Evolutionary conservation across 2,797 vertebrate genomes (phyloP).

Genomic region (Triplophysa bombifrons): DNA sequence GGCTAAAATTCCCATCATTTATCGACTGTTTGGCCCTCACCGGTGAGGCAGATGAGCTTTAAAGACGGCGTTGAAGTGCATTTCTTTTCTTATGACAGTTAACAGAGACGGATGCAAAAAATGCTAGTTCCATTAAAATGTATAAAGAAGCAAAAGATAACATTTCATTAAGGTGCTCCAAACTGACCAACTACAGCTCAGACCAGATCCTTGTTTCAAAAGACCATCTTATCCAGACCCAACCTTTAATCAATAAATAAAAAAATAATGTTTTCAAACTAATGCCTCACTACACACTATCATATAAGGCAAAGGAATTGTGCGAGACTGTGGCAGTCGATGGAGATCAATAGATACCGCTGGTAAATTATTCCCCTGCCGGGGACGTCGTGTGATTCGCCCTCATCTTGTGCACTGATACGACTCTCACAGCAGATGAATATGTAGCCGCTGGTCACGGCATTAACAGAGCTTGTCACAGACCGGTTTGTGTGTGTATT

Average conservation of each 20-base stretch:
- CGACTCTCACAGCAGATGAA: constrained; percentile 54
- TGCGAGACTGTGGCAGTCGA: constrained; percentile 32
- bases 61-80: constrained; percentile 35
- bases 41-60: constrained; percentile 51
- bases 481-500: constrained; percentile 46
- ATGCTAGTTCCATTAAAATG: too few relatives aligned
- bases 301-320: constrained; percentile 29
- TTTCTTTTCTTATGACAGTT: background rate
- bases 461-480: constrained; percentile 50
- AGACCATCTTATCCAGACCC: background rate
- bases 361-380: constrained; percentile 44
- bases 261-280: constrained; percentile 1
- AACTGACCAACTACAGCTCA: background rate
- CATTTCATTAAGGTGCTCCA: background rate
- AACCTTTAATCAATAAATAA: background rate
- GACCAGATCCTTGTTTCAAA: background rate
- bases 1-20: constrained; percentile 55
- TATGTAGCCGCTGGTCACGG: constrained; percentile 57
- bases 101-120: too few relatives aligned
- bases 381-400: constrained; percentile 18
- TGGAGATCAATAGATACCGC: constrained; percentile 52
- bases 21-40: constrained; percentile 57
- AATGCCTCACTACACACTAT: background rate
- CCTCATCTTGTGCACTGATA: constrained; percentile 46
- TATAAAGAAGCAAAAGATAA: background rate